Percentiles rank a stretch among this genome's conserved stretches.
These are phyloP conservation scores for Stichodactyla helianthus DNA, from an alignment of 64 coral and sea anemone genomes.

Conservation along the genomic window DNA sequence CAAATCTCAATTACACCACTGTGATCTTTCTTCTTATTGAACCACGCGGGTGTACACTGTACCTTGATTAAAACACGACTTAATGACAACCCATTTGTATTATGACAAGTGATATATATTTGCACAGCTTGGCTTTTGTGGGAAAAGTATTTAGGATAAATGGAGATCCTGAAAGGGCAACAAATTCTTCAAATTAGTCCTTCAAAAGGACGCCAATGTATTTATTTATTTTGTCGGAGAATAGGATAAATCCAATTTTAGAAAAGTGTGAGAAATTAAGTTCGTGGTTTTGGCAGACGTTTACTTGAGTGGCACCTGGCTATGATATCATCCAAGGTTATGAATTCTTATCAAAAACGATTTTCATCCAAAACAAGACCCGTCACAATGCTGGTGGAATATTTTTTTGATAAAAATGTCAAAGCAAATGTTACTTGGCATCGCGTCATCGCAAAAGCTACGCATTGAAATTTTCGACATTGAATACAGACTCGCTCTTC, in stretches of 20 bases:
- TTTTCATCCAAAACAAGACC: too few relatives aligned
- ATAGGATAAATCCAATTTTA: background rate
- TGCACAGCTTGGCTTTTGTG: background rate
- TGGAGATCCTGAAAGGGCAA: background rate
- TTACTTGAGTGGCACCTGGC: too few relatives aligned
- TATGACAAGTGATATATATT: background rate
- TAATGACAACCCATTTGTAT: background rate
- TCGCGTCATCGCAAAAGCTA: too few relatives aligned
- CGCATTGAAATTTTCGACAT: too few relatives aligned
- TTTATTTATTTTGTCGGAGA: background rate
- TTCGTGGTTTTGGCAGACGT: background rate
- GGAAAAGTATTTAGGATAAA: background rate
- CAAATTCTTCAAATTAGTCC: conserved; percentile 1
- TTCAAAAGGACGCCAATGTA: background rate
- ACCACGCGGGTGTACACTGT: background rate
- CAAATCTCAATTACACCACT: background rate
- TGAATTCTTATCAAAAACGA: too few relatives aligned
- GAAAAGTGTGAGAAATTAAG: background rate
- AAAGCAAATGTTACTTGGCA: too few relatives aligned
- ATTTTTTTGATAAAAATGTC: too few relatives aligned
- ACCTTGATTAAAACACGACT: background rate
- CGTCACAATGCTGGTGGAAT: too few relatives aligned
- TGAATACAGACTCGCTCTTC: too few relatives aligned
- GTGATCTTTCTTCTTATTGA: background rate
- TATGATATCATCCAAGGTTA: too few relatives aligned